phyloP scores from a whole-genome alignment of 2,113 vertebrate genomes.

The Bolborhynchus lineola region DNA sequence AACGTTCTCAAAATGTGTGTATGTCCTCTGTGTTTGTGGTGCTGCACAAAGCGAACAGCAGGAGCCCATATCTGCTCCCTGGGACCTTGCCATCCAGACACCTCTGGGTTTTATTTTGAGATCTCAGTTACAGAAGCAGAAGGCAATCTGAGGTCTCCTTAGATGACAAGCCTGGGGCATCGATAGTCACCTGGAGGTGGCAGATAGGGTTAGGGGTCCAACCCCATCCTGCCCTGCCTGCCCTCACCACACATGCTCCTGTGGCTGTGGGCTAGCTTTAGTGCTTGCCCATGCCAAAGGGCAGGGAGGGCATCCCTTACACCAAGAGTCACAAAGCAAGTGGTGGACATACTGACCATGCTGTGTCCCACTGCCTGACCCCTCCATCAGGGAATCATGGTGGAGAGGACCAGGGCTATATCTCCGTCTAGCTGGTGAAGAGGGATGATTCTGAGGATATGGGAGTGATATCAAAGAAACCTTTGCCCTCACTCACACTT shows the following conservation, averaged over 20 bases:
- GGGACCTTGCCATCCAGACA: background rate
- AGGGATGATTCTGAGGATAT: background rate
- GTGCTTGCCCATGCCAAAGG: background rate
- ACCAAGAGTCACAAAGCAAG: background rate
- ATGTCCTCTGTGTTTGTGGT: background rate
- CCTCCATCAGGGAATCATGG: rapidly evolving
- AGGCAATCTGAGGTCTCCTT: background rate
- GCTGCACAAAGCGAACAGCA: background rate
- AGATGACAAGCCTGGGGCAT: background rate
- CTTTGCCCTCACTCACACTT: background rate
- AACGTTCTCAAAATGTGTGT: background rate
- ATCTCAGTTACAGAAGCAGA: background rate
- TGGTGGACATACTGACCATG: background rate
- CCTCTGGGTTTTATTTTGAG: background rate
- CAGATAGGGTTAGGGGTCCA: background rate
- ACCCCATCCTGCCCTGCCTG: background rate
- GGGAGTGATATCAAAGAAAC: background rate
- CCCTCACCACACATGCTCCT: background rate
- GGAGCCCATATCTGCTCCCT: background rate
- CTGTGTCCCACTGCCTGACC: background rate
- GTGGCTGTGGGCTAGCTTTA: background rate
- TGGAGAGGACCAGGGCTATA: background rate
- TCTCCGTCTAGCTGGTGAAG: background rate
- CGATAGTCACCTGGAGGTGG: background rate
- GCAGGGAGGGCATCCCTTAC: background rate